Conservation (phyloP, 2,797 vertebrate genomes). For the Enteromius argenteus region DNA sequence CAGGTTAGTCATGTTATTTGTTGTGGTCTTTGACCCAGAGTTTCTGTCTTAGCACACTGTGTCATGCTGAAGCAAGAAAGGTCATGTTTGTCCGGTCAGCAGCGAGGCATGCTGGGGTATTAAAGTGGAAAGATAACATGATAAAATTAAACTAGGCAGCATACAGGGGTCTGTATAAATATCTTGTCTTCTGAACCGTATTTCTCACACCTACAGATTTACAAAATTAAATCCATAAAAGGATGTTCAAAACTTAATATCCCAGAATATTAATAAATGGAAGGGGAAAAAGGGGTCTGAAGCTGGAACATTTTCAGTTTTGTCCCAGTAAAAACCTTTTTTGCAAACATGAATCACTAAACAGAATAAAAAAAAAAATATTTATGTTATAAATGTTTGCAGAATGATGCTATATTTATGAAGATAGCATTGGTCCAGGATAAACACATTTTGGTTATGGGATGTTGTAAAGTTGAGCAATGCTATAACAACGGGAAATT, state of each 20-base stretch:
- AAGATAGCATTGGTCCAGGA: background rate
- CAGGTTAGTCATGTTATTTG: constrained; percentile 14
- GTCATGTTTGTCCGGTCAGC: constrained; percentile 24
- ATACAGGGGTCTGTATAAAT: constrained; percentile 14
- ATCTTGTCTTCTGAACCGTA: background rate
- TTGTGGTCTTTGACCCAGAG: constrained; percentile 3
- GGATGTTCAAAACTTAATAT: constrained; percentile 5
- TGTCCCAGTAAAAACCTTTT: constrained; percentile 9
- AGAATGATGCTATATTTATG: constrained; percentile 15
- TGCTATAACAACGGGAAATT: background rate
- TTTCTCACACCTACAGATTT: constrained; percentile 68
- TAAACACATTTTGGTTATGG: constrained; percentile 12
- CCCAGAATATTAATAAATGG: constrained; percentile 15
- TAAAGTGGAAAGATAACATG: constrained; percentile 45
- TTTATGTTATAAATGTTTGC: constrained; percentile 26
- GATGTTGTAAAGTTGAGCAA: constrained; percentile 32
- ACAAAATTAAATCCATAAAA: constrained; percentile 33
- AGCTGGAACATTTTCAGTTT: background rate
- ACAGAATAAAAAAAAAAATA: background rate
- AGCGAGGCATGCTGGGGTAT: constrained; percentile 34
- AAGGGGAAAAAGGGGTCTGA: background rate
- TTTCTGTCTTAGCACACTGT: constrained; percentile 5
- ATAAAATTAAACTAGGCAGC: constrained; percentile 31
- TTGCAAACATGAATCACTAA: constrained; percentile 6
- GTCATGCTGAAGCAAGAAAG: constrained; percentile 14